Conservation (phyloP, 2,797 vertebrate genomes). For the Crotalus adamanteus region DNA sequence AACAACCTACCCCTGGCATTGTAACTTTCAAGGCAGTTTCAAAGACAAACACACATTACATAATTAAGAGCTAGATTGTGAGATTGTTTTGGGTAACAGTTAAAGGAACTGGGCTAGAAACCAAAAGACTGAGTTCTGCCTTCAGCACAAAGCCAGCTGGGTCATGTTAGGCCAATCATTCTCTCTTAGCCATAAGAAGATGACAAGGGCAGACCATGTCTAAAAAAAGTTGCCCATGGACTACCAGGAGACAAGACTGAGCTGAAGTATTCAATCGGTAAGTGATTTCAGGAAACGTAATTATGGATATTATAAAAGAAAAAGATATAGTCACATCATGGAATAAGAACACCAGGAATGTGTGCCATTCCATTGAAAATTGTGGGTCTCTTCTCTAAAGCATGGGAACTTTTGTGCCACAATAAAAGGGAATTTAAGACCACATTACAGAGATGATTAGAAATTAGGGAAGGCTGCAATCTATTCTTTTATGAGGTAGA, state of each 20-base stretch:
- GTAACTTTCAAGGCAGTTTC: background rate
- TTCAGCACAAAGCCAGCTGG: background rate
- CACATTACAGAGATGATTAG: background rate
- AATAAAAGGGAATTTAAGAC: background rate
- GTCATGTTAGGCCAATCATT: background rate
- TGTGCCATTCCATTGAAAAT: background rate
- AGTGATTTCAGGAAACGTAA: background rate
- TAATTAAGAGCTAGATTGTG: background rate
- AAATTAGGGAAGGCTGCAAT: background rate
- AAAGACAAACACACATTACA: too few relatives aligned
- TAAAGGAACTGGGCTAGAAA: background rate
- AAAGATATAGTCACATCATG: background rate
- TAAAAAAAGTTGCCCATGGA: background rate
- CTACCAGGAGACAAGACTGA: background rate
- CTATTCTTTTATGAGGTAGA: background rate
- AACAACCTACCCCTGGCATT: background rate
- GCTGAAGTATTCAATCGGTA: background rate
- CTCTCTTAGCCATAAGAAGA: background rate
- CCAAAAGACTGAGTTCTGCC: background rate
- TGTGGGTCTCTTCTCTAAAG: background rate
- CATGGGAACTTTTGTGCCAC: background rate
- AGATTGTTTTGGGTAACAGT: background rate
- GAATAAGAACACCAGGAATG: background rate
- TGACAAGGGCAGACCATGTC: background rate
- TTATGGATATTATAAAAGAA: background rate